Evolutionary conservation across 2,888 invertebrate genomes (phyloP), one percentile per base, ranked within the genome.

Genomic region (Epsilonema sp.): DNA sequence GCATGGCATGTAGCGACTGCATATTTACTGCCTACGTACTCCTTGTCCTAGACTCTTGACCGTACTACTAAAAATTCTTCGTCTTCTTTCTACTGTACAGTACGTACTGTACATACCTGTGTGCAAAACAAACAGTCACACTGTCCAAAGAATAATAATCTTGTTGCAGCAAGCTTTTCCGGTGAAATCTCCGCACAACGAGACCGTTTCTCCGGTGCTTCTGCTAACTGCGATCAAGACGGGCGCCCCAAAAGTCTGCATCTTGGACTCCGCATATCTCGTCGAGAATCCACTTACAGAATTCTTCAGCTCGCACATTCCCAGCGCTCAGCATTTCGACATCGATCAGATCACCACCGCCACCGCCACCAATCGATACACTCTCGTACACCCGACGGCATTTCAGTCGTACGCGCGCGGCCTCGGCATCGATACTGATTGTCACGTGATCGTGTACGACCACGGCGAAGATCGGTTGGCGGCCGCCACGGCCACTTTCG

Each of bases 401-500:
- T 45, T 45, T n/a, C 36, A 44, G 37, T 20, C 3, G 31, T 44
- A 44, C 23, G 44, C 23, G 22, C 22, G 39, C 3, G 13, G 19
- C 3, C 38, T 45, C 25, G 45, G 45, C n/a, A 21, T 45, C 2
- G 16, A 20, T n/a, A 23, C 4, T 13, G 19, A 45, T 3, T 45
- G 45, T 38, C 45, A 45, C n/a, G 45, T 45, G 24, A 37, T 45
- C 4, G 13, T 45, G 37, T 38, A 23, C 39, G 45, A 45, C 20
- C 45, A 45, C 26, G 37, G 38, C 13, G 45, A 45, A 22, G 3
- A 22, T 13, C 25, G 4, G 2, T 3, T 21, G 3, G 4, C 45
- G 2, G 24, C 38, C 3, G 25, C 5, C 5, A 38, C 45, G 13
- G 45, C 45, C 39, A 45, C 45, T 3, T 37, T 22, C 37, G 45